A percentile compares a stretch with the other conserved stretches of the same genome.
These are phyloP conservation scores for Willowsia nigromaculata DNA, from an alignment of 2,888 invertebrate genomes.

Conservation along the genomic window DNA sequence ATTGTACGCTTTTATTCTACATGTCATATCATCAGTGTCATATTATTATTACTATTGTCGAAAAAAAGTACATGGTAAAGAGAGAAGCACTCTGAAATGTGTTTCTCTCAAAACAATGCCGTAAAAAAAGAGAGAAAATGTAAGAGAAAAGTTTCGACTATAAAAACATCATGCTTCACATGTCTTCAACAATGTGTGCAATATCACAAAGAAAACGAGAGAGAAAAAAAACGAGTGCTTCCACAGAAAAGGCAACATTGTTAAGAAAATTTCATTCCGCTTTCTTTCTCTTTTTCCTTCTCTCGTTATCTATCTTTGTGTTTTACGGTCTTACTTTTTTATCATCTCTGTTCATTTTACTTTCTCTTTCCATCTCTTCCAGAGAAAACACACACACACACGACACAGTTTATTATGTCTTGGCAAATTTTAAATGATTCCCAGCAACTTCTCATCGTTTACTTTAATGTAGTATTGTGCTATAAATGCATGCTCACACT, in stretches of 20 bases:
- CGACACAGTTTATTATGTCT: constrained; percentile 29
- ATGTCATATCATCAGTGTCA: not conserved
- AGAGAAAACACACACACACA: not conserved
- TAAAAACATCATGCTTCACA: constrained; percentile 29
- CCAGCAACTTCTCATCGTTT: constrained; percentile 34
- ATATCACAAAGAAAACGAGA: not conserved
- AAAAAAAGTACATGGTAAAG: not conserved
- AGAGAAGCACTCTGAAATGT: constrained; percentile 2
- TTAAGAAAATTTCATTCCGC: not conserved
- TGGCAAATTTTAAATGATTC: constrained; percentile 57
- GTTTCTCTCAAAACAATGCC: constrained; percentile 41
- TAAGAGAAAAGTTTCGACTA: constrained; percentile 12
- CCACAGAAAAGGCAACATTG: no score
- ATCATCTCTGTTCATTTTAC: constrained; percentile 18
- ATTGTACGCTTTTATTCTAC: not conserved
- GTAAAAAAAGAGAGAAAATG: not conserved
- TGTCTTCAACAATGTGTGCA: not conserved
- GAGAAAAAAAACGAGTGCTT: no score
- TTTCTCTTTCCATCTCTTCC: not conserved
- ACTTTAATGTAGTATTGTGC: not conserved
- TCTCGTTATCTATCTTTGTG: no score
- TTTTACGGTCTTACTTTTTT: constrained; percentile 29
- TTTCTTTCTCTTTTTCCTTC: not conserved
- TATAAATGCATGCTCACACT: not conserved
- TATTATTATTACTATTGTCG: not conserved